Conservation (phyloP, 2,888 invertebrate genomes). For the Mesorhabditis sp. region DNA sequence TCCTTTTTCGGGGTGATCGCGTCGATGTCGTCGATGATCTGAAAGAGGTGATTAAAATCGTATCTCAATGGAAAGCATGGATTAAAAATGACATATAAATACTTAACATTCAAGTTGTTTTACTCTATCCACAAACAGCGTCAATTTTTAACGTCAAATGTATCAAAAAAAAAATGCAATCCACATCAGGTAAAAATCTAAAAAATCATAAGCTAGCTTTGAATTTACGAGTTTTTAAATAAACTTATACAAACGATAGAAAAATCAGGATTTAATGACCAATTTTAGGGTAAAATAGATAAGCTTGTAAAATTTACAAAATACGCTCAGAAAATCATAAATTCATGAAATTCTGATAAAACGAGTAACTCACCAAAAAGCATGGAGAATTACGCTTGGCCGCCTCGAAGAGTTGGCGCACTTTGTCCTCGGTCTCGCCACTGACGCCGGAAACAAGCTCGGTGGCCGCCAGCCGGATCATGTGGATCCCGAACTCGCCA, state of each 20-base stretch:
- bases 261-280: no score
- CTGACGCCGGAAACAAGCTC: constrained; percentile 90
- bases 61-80: no score
- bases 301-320: neutral
- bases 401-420: constrained; percentile 83
- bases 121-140: no score
- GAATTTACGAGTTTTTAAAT: no score
- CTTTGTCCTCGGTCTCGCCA: constrained; percentile 89
- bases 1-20: constrained; percentile 86
- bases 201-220: no score
- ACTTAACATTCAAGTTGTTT: no score
- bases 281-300: neutral
- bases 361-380: constrained; percentile 31
- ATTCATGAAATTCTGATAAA: constrained; percentile 7
- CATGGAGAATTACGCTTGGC: constrained; percentile 63
- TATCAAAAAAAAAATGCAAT: no score
- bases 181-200: no score
- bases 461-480: constrained; percentile 83
- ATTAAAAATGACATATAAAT: no score
- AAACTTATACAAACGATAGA: no score
- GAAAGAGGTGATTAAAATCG: neutral
- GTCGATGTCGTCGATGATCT: constrained; percentile 85
- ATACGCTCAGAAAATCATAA: neutral
- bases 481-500: constrained; percentile 72
- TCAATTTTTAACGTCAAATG: no score